Evolutionary conservation across 2,797 vertebrate species (phyloP).

Genomic region (Hoplostethus atlanticus): DNA sequence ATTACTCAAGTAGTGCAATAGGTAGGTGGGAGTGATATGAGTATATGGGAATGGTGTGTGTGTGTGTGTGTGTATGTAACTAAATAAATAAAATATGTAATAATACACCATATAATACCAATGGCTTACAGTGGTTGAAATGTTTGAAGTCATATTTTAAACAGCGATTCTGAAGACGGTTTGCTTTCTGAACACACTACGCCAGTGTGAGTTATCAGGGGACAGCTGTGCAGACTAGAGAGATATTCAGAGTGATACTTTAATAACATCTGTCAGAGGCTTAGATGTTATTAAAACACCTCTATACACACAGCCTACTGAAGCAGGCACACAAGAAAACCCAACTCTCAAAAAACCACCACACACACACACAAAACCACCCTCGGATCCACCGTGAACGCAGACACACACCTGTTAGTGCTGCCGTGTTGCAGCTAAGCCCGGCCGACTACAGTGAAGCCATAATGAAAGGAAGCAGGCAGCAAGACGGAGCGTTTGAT

Average conservation of each 20-base stretch:
- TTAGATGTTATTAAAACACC: constrained; percentile 32
- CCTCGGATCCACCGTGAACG: not conserved
- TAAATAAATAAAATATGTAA: no score
- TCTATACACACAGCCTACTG: not conserved
- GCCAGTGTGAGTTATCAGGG: not conserved
- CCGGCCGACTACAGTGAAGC: constrained; percentile 14
- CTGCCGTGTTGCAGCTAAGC: constrained; percentile 13
- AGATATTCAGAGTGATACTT: constrained; percentile 21
- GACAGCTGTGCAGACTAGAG: not conserved
- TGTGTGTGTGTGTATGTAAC: no score
- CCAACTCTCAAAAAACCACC: not conserved
- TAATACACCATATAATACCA: no score
- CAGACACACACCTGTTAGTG: constrained; percentile 38
- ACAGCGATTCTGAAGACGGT: no score
- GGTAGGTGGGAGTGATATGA: no score
- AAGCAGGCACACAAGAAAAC: constrained; percentile 2
- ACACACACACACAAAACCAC: not conserved
- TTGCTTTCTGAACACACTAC: no score
- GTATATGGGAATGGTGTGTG: no score
- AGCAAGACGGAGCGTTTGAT: constrained; percentile 49
- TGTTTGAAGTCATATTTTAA: not conserved
- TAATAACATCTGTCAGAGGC: constrained; percentile 32
- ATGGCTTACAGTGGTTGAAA: not conserved
- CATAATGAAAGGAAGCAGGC: constrained; percentile 57
- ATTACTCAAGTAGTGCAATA: no score